Conservation (phyloP, 1,140 invertebrate species). For the Phenacoccus solenopsis region DNA sequence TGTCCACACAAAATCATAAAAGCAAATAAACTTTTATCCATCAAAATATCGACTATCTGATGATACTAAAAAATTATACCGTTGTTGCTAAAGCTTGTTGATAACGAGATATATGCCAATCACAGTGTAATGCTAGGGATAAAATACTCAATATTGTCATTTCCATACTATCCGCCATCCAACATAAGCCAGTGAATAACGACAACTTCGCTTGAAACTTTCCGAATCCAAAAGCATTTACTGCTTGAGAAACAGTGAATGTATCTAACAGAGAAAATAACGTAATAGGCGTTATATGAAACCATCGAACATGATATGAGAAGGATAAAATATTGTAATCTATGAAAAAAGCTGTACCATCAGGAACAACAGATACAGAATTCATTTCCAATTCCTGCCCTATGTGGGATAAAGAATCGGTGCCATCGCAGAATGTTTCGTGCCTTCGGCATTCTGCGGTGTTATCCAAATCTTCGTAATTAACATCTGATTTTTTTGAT, state of each 20-base stretch:
- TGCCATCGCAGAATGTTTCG: not conserved
- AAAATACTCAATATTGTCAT: conserved; percentile 93
- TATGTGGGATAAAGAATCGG: conserved; percentile 22
- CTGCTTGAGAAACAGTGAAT: conserved; percentile 88
- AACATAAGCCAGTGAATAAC: conserved; percentile 70
- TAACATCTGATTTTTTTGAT: conserved; percentile 3
- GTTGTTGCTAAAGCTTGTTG: conserved; percentile 61
- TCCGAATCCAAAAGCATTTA: conserved; percentile 91
- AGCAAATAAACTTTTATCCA: not conserved
- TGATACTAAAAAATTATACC: conserved; percentile 34
- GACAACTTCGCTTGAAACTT: conserved; percentile 89
- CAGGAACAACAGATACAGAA: conserved; percentile 64
- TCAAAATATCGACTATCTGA: not conserved
- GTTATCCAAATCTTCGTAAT: conserved; percentile 26
- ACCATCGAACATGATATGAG: not conserved
- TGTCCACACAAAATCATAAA: conserved; percentile 39
- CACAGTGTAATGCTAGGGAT: conserved; percentile 82
- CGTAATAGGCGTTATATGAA: not conserved
- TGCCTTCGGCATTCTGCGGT: not conserved
- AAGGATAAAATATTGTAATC: too few relatives aligned
- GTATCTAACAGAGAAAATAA: conserved; percentile 49
- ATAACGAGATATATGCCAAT: conserved; percentile 79
- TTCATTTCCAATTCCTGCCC: conserved; percentile 61
- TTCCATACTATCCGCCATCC: conserved; percentile 98
- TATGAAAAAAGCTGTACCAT: conserved; percentile 41